phyloP scores from a whole-genome alignment of 2,797 vertebrate species.

The Molossus molossus region DNA sequence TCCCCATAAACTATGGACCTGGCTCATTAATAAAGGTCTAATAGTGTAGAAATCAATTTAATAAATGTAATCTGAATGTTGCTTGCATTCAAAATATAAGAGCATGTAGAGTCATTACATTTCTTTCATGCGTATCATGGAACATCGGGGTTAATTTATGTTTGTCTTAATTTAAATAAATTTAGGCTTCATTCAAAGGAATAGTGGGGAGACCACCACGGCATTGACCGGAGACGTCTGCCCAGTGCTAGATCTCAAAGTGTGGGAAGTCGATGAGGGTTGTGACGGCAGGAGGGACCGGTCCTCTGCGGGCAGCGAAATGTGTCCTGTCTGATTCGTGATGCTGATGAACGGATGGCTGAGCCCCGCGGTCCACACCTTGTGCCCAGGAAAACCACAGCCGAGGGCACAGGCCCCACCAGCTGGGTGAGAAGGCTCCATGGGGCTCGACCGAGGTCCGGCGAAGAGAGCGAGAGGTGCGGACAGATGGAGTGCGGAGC shows the following conservation, averaged over 20 bases:
- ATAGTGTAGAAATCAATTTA: not conserved
- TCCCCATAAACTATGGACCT: not conserved
- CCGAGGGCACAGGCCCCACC: not conserved
- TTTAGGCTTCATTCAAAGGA: not conserved
- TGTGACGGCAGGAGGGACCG: not conserved
- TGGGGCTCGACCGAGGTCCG: no score
- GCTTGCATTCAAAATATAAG: not conserved
- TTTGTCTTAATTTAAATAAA: not conserved
- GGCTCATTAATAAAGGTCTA: not conserved
- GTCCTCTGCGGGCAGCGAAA: not conserved
- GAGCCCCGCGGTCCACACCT: not conserved
- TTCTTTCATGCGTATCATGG: not conserved
- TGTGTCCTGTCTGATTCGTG: not conserved
- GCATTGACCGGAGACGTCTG: no score
- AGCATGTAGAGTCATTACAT: not conserved
- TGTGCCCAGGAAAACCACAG: not conserved
- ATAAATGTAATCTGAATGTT: conserved; percentile 1
- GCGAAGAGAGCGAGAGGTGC: not conserved
- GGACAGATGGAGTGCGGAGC: not conserved
- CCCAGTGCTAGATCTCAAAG: not conserved
- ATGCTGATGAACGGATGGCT: not conserved
- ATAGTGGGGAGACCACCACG: not conserved
- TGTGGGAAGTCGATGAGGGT: not conserved
- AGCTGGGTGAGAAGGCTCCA: no score
- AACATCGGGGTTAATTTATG: not conserved